Evolutionary conservation across 2,113 vertebrate genomes (phyloP), one percentile per base, ranked within the genome.

Genomic region (Anoplopoma fimbria): DNA sequence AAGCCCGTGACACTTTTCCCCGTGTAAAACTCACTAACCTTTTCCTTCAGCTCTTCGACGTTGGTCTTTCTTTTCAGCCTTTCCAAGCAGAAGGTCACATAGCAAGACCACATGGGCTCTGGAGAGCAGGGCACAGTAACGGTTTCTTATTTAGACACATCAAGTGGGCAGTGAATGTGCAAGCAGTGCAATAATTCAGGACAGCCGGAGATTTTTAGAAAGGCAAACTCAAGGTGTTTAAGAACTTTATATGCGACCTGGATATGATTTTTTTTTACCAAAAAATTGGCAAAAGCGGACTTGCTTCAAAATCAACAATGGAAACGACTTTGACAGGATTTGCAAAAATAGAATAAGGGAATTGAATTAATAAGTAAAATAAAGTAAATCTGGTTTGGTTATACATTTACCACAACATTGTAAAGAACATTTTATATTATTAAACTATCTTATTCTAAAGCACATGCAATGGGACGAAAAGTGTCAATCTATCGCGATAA

Each of bases 61-160:
- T 96, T 99, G 19, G 97, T 98, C 89, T 97, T 99, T 92, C 98
- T 97, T 78, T 96, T 95, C 53, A 91, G 95, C 71, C 97, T 95
- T 81, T 98, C 97, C 79, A 96, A 83, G 75, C 97, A 98, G 93
- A 98, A 99, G 6, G 80, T 90, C 51, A 96, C 86, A n/a, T 97
- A 99, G 89, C 93, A 96, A 13, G 96, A 96, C 97, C 98, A 99
- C 97, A 99, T 97, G 75, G 94, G 89, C 92, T 96, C 98, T 99
- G 79, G 0, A 90, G 82, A 55, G 19, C 8, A 81, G 75, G 63
- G 33, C 51, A 76, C 19, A 71, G 47, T 6, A 36, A 21, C 0
- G 2, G 5, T 76, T 67, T 77, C 7, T 61, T 75, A 63, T 6
- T n/a, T 45, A 36, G 25, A 47, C 10, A 4, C 19, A 27, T 58